phyloP scores from a whole-genome alignment of 2,797 vertebrate genomes.

The Picus viridis region DNA sequence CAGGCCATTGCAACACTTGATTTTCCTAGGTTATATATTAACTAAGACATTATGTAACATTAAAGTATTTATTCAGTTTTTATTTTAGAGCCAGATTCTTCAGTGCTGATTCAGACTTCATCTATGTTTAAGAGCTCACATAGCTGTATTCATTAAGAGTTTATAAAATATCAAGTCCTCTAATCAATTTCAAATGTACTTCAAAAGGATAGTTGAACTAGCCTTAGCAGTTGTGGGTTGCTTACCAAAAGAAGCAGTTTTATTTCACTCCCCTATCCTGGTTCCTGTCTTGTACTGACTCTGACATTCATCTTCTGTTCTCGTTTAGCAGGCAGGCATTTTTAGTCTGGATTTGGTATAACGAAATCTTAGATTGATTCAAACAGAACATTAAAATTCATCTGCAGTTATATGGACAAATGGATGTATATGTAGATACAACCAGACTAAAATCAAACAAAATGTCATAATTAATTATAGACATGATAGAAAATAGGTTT shows the following conservation, averaged over 20 bases:
- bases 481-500: neutral
- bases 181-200: neutral
- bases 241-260: neutral
- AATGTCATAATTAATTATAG: neutral
- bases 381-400: neutral
- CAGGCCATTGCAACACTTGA: slow-evolving; percentile 31
- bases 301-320: neutral
- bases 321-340: neutral
- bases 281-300: neutral
- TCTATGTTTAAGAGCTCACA: neutral
- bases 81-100: slow-evolving; percentile 4
- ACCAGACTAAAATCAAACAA: neutral
- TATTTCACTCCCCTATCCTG: neutral
- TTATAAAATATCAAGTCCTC: neutral
- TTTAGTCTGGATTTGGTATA: neutral
- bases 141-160: neutral
- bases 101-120: neutral
- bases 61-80: slow-evolving; percentile 43
- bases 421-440: neutral
- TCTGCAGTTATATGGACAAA: neutral
- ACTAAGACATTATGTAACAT: slow-evolving; percentile 64
- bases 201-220: neutral
- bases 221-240: neutral
- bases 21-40: slow-evolving; percentile 61
- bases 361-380: neutral